These are phyloP conservation scores for Enchytraeus crypticus DNA, from an alignment of 2,888 invertebrate species.

Conservation along the genomic window DNA sequence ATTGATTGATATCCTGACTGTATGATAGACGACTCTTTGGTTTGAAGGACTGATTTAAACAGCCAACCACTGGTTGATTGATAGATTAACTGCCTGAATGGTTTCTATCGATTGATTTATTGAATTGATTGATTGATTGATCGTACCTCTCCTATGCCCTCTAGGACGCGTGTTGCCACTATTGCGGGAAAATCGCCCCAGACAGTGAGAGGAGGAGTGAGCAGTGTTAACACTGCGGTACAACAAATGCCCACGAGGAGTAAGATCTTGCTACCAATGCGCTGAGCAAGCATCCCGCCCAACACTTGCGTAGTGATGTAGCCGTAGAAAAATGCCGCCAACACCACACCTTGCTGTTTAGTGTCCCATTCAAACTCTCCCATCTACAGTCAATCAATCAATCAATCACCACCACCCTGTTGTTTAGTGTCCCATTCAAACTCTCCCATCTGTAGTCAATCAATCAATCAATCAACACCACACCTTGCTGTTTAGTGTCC, in stretches of 20 bases:
- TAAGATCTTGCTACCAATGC: conserved; percentile 18
- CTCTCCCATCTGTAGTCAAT: neutral
- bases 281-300: conserved; percentile 20
- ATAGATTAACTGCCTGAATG: no score
- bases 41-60: no score
- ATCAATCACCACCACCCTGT: neutral
- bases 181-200: conserved; percentile 55
- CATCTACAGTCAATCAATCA: neutral
- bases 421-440: no score
- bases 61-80: no score
- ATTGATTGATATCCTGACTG: no score
- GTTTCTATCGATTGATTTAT: no score
- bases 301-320: conserved; percentile 21
- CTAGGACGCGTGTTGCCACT: conserved; percentile 64
- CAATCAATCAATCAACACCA: neutral
- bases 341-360: conserved; percentile 12
- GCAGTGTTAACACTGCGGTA: conserved; percentile 15
- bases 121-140: no score
- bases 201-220: conserved; percentile 48
- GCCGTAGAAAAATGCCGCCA: conserved; percentile 22
- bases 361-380: conserved; percentile 16
- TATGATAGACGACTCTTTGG: no score
- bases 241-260: conserved; percentile 10
- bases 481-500: neutral
- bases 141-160: conserved; percentile 71